These are phyloP conservation scores for Tethea ocularis DNA, from an alignment of 2,888 invertebrate genomes.

Conservation along the genomic window DNA sequence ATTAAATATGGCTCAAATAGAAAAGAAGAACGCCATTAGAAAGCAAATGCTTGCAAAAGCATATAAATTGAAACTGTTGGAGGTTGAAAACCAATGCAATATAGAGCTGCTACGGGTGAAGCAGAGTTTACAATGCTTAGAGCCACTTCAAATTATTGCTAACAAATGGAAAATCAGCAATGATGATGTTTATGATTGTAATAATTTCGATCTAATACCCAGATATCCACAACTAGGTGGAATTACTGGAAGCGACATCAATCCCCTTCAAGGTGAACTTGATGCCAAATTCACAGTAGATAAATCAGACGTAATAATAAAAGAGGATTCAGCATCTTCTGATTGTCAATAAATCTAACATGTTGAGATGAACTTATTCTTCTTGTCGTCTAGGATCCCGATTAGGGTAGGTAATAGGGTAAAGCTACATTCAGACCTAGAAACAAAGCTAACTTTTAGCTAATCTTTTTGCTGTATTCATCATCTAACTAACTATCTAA, in stretches of 20 bases:
- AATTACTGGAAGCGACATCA: conserved; percentile 48
- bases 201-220: conserved; percentile 64
- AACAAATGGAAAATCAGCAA: conserved; percentile 64
- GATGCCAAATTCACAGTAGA: conserved; percentile 31
- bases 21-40: conserved; percentile 75
- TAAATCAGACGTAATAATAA: conserved; percentile 28
- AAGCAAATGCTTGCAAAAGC: conserved; percentile 78
- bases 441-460: no score
- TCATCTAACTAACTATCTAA: no score
- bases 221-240: conserved; percentile 62
- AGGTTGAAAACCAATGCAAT: conserved; percentile 79
- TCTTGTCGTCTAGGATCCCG: no score
- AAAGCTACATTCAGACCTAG: no score
- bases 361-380: no score
- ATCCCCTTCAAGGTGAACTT: conserved; percentile 40
- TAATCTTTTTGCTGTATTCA: no score
- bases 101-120: conserved; percentile 73
- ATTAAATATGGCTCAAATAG: conserved; percentile 71
- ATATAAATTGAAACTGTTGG: conserved; percentile 69
- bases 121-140: conserved; percentile 74
- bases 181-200: conserved; percentile 55
- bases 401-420: no score
- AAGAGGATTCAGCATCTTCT: conserved; percentile 34
- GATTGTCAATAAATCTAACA: conserved; percentile 13
- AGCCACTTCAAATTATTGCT: conserved; percentile 70